Conservation (phyloP, 2,797 vertebrate species). For the Geranospiza caerulescens region DNA sequence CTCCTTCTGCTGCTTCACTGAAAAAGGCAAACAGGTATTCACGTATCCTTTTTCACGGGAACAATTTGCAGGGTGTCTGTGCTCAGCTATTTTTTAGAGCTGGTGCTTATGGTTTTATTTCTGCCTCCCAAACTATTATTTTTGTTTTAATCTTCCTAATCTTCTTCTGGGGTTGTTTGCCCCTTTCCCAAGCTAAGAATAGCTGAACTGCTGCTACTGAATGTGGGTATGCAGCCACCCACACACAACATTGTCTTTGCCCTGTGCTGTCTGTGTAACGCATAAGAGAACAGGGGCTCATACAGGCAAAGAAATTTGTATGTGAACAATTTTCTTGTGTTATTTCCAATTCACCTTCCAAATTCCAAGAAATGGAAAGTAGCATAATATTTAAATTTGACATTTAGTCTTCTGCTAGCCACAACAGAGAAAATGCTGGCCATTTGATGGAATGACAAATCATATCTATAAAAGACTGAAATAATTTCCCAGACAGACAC, state of each 20-base stretch:
- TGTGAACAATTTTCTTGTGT: background rate
- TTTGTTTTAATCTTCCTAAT: background rate
- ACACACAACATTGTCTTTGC: background rate
- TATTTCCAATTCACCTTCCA: background rate
- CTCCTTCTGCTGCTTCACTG: background rate
- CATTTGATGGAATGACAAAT: background rate
- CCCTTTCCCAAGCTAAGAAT: background rate
- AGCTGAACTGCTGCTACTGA: background rate
- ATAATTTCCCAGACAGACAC: background rate
- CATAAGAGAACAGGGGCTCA: rapidly evolving
- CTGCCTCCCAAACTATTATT: background rate
- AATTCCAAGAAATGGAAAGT: background rate
- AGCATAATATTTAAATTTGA: background rate
- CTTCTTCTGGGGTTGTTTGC: background rate
- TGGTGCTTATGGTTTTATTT: background rate
- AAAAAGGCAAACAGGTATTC: background rate
- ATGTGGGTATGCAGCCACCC: background rate
- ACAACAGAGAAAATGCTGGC: background rate
- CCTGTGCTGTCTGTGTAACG: background rate
- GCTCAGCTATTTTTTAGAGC: background rate
- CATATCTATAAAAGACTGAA: background rate
- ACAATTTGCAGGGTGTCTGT: background rate
- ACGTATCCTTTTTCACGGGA: background rate
- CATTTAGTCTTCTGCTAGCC: background rate
- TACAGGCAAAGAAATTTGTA: background rate